phyloP scores from a whole-genome alignment of 2,888 invertebrate species.

The Clepsis dumicolana region DNA sequence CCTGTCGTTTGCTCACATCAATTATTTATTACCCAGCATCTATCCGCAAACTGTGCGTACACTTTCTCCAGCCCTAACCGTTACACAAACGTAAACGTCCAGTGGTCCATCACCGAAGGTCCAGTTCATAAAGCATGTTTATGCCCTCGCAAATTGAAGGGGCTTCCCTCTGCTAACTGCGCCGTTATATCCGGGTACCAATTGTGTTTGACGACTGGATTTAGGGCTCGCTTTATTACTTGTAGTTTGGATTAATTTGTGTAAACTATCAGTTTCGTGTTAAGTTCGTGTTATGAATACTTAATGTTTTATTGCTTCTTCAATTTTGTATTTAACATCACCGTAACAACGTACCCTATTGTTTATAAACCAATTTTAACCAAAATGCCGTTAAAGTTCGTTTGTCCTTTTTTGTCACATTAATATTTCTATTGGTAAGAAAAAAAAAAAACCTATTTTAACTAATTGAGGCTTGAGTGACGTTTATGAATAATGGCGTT shows the following conservation, averaged over 20 bases:
- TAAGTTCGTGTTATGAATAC: constrained; percentile 3
- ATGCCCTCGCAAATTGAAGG: constrained; percentile 64
- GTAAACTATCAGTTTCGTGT: constrained; percentile 13
- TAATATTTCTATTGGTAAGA: too few species aligned
- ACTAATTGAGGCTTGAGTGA: too few species aligned
- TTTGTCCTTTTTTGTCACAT: too few species aligned
- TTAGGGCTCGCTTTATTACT: constrained; percentile 20
- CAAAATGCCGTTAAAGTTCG: too few species aligned
- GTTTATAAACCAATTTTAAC: too few species aligned
- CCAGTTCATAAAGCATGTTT: constrained; percentile 66
- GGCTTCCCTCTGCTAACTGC: constrained; percentile 52
- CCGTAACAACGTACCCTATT: too few species aligned
- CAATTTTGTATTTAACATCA: background rate
- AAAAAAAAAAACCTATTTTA: too few species aligned
- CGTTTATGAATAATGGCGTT: too few species aligned
- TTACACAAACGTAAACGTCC: constrained; percentile 13
- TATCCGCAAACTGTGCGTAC: background rate
- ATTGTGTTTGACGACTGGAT: constrained; percentile 31
- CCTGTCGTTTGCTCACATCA: too few species aligned
- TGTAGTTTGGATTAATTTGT: constrained; percentile 23
- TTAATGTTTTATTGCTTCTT: background rate
- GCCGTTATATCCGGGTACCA: constrained; percentile 24
- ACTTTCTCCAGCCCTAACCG: constrained; percentile 1
- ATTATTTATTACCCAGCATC: background rate
- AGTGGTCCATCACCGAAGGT: constrained; percentile 54